These are phyloP conservation scores for Ataeniobius toweri DNA, from an alignment of 2,797 vertebrate genomes.

Conservation along the genomic window DNA sequence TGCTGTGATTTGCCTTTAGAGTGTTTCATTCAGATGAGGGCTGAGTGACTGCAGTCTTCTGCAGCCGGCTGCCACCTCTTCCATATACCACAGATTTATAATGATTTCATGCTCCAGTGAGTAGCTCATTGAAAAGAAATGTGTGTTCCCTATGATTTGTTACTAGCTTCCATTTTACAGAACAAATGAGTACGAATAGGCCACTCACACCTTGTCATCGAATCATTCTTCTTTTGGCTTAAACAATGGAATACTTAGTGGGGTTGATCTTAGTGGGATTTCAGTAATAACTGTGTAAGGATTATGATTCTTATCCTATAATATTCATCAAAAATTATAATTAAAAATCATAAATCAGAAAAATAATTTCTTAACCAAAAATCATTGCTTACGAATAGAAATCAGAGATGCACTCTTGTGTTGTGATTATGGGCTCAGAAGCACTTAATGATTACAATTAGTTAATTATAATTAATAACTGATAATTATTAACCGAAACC, in stretches of 20 bases:
- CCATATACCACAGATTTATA: conserved; percentile 61
- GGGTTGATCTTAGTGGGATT: conserved; percentile 4
- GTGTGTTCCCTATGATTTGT: conserved; percentile 60
- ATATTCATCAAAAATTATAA: no score
- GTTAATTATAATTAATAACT: no score
- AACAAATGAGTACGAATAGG: conserved; percentile 66
- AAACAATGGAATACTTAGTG: conserved; percentile 28
- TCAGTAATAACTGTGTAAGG: conserved; percentile 8
- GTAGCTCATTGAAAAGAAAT: conserved; percentile 63
- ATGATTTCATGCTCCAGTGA: conserved; percentile 66
- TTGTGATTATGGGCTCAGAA: no score
- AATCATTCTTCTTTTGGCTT: conserved; percentile 39
- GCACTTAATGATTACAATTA: no score
- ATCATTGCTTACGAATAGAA: no score
- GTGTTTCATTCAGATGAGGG: conserved; percentile 43
- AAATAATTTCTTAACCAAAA: no score
- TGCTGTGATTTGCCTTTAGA: conserved; percentile 41
- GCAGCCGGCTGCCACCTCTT: conserved; percentile 38
- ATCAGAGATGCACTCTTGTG: no score
- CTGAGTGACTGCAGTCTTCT: conserved; percentile 34
- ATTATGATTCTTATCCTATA: no score
- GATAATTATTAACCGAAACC: no score
- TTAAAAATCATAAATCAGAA: no score
- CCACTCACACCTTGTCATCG: conserved; percentile 47
- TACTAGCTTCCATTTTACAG: conserved; percentile 65